Base-by-base conservation (phyloP, 30 jellyfish, hydroid and myxozoan genomes). In the Pelagia noctiluca region DNA sequence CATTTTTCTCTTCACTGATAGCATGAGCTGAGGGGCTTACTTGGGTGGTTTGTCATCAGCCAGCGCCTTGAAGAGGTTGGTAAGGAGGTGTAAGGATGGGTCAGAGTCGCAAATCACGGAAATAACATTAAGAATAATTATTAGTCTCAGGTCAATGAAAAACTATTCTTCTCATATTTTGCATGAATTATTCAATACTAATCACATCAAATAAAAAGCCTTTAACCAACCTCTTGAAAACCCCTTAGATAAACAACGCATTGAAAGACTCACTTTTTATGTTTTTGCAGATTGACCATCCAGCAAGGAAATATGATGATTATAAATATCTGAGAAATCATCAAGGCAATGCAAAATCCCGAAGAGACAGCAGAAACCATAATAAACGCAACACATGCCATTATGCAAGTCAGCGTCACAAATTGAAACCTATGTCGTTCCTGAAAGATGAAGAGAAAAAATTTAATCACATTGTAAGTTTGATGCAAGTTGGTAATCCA, bases 271-370 rank as follows among this genome's bases (percentile, higher is more conserved):
- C 64, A 84, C 97, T 90, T 90, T 84, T 90, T 90, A 70, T 63
- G 85, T 60, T 64, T 76, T 65, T 90, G 97, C 3, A 90, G 85
- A 24, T 91, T 54, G 37, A 75, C 86, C 97, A 90, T 90, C 97
- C 97, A 90, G 74, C 88, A 72, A 1, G 97, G 97, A 36, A 90
- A 90, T 19, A 90, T 22, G 25, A 90, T 60, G 7, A 89, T 68
- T 28, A 90, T 84, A 30, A 84, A 83, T 24, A 90, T 18, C 48
- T 90, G 97, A 32, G 90, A 71, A 11, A 74, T 49, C 29, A 69
- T 81, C 34, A 90, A 50, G 7, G 94, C 93, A 32, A 63, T 18
- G 3, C 96, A 89, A 32, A 80, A 86, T 25, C 84, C 78, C 13
- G 28, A 49, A 35, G 94, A 84, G 18, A 84, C 64, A 0, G 64